phyloP scores from a whole-genome alignment of 2,113 vertebrate species.

The Sminthopsis crassicaudata region DNA sequence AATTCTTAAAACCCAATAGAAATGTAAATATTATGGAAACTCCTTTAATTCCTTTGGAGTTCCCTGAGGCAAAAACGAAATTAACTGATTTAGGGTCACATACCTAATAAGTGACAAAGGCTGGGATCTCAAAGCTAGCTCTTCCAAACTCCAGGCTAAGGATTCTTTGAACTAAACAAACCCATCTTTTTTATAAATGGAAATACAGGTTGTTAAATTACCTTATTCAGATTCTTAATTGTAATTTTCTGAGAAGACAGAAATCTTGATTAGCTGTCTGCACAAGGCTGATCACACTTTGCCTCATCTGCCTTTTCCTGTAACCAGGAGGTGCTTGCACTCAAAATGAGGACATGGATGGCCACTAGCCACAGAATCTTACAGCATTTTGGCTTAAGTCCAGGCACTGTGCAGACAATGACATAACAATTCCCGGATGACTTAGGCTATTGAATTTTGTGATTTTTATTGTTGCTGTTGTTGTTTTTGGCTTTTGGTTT shows the following conservation, averaged over 20 bases:
- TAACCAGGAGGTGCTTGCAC: background rate
- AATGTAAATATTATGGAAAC: background rate
- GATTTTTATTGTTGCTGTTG: background rate
- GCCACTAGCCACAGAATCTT: background rate
- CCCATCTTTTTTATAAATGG: background rate
- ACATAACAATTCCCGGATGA: conserved; percentile 46
- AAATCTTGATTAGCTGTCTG: background rate
- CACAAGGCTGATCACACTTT: background rate
- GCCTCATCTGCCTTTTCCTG: background rate
- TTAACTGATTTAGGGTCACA: background rate
- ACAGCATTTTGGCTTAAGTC: background rate
- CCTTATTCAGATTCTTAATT: background rate
- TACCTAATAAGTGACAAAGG: background rate
- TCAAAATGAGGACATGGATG: background rate
- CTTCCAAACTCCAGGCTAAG: background rate
- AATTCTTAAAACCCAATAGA: background rate
- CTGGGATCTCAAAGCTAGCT: background rate
- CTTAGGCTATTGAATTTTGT: background rate
- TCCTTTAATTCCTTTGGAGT: background rate
- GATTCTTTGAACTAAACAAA: background rate
- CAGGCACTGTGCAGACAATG: conserved; percentile 5
- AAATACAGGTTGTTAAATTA: background rate
- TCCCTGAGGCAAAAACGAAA: background rate
- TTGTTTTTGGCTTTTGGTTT: background rate
- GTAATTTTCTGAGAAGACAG: background rate